Conservation (phyloP, 2,888 invertebrate species). For the Apamea monoglypha region DNA sequence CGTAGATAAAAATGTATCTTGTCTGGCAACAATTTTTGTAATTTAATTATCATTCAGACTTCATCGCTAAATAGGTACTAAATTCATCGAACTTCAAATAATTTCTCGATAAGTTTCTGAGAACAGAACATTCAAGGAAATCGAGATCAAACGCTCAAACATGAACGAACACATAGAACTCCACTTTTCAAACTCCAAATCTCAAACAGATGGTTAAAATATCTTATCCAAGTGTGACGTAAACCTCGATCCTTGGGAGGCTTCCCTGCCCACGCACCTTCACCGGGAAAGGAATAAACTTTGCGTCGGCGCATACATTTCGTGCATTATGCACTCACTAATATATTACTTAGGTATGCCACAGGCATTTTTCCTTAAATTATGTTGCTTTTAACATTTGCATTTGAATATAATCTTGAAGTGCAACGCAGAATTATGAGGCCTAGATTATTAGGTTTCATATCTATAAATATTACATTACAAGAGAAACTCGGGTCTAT, state of each 20-base stretch:
- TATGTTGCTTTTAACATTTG: conserved; percentile 68
- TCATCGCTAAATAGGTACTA: neutral
- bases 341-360: conserved; percentile 71
- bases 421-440: conserved; percentile 61
- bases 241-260: conserved; percentile 64
- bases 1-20: neutral
- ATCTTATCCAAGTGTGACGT: conserved; percentile 61
- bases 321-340: conserved; percentile 75
- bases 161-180: conserved; percentile 21
- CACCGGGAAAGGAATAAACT: conserved; percentile 77
- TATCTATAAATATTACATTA: conserved; percentile 55
- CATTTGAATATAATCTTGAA: conserved; percentile 68
- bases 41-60: neutral
- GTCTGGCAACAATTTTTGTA: neutral
- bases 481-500: conserved; percentile 42
- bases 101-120: conserved; percentile 13
- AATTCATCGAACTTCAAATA: conserved; percentile 7
- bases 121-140: conserved; percentile 30
- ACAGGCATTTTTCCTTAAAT: conserved; percentile 69
- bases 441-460: conserved; percentile 56
- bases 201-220: conserved; percentile 39
- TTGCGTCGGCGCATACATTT: conserved; percentile 80
- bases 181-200: conserved; percentile 29
- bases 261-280: conserved; percentile 79
- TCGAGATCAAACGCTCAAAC: conserved; percentile 30